These are phyloP conservation scores for Zhengitettix transpicula DNA, from an alignment of 2,888 invertebrate genomes.

Conservation along the genomic window DNA sequence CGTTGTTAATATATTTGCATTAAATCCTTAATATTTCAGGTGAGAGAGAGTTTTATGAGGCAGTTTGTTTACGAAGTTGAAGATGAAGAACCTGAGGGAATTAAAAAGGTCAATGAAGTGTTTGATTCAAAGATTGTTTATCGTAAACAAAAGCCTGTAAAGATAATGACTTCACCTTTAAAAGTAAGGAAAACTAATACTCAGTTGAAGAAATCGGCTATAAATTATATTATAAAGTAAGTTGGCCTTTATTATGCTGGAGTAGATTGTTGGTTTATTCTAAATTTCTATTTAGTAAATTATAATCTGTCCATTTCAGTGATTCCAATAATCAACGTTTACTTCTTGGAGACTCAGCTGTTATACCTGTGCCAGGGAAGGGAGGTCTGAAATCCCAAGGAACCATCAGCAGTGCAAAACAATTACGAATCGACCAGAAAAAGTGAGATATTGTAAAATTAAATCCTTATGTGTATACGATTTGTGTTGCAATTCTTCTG, in stretches of 20 bases:
- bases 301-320: constrained; percentile 26
- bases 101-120: constrained; percentile 39
- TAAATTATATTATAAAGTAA: constrained; percentile 77
- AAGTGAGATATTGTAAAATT: constrained; percentile 41
- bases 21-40: constrained; percentile 28
- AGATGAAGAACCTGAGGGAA: constrained; percentile 50
- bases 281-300: not conserved
- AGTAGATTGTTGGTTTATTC: not conserved
- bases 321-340: constrained; percentile 90
- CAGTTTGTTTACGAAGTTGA: constrained; percentile 87
- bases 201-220: constrained; percentile 62
- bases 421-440: constrained; percentile 74
- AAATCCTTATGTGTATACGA: not conserved
- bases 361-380: constrained; percentile 69
- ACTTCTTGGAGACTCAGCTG: constrained; percentile 82
- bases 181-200: constrained; percentile 68
- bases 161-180: constrained; percentile 63
- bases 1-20: no score
- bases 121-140: constrained; percentile 60
- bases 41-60: constrained; percentile 96
- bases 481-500: no score
- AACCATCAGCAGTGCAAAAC: constrained; percentile 76
- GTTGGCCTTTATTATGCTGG: constrained; percentile 14
- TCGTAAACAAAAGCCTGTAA: constrained; percentile 68
- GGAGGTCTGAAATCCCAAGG: constrained; percentile 73